phyloP scores from a whole-genome alignment of 30 jellyfish, hydroid and myxozoan genomes.

The Chrysaora quinquecirrha region DNA sequence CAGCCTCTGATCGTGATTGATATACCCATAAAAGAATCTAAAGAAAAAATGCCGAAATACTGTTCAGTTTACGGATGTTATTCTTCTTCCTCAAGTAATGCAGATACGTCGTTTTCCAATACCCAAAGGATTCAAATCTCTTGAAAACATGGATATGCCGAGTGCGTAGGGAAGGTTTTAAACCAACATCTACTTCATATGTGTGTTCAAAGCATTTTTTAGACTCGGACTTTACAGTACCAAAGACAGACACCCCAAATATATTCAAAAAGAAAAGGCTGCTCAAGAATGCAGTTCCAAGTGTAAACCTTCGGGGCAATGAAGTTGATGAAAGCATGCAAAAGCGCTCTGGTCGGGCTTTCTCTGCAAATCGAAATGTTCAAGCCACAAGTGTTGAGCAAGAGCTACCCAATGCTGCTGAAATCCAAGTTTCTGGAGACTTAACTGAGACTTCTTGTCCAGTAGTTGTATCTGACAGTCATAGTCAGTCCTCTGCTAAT shows the following conservation, averaged over 20 bases:
- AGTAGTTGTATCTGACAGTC: too few species aligned
- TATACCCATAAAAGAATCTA: too few species aligned
- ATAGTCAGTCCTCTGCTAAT: too few species aligned
- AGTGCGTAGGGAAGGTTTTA: conserved; percentile 25
- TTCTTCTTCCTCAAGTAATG: not conserved
- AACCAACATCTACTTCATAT: conserved; percentile 23
- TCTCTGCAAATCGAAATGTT: not conserved
- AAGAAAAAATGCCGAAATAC: not conserved
- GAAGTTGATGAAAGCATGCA: not conserved
- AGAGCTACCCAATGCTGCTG: not conserved
- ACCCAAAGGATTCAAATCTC: not conserved
- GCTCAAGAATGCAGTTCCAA: conserved; percentile 26
- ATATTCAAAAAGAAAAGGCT: conserved; percentile 10
- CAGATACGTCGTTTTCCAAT: not conserved
- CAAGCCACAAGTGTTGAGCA: not conserved
- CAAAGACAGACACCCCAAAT: conserved; percentile 23
- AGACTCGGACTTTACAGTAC: not conserved
- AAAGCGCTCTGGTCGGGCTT: not conserved
- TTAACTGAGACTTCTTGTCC: not conserved
- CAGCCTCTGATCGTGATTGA: too few species aligned
- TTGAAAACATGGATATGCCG: conserved; percentile 10
- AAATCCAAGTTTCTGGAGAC: not conserved
- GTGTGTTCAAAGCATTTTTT: conserved; percentile 9
- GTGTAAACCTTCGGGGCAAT: conserved; percentile 5
- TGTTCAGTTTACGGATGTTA: not conserved